Percentiles rank a stretch among this genome's conserved stretches.
phyloP scores from a whole-genome alignment of 1,140 invertebrate species.

The Dryas iulia region DNA sequence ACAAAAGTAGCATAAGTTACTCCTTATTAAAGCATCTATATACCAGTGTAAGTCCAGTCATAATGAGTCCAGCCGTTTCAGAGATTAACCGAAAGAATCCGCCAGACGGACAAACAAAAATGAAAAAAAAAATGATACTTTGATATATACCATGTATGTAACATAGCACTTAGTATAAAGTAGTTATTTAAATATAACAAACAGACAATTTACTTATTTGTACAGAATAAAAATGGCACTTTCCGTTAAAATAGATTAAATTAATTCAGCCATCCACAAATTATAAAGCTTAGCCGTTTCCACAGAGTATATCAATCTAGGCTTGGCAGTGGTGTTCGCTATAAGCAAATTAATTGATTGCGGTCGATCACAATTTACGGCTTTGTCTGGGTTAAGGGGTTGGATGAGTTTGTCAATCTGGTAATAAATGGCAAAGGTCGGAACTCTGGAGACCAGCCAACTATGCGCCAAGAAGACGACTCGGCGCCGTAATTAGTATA shows the following conservation, averaged over 20 bases:
- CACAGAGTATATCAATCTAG: slow-evolving; percentile 6
- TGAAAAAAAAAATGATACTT: too few species aligned
- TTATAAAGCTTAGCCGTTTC: slow-evolving; percentile 6
- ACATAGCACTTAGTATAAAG: too few species aligned
- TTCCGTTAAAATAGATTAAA: background rate
- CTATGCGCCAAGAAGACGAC: slow-evolving; percentile 11
- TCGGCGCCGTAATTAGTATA: slow-evolving; percentile 24
- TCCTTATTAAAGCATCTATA: too few species aligned
- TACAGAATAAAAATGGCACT: background rate
- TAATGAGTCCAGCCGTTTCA: too few species aligned
- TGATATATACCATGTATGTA: too few species aligned
- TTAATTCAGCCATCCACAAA: slow-evolving; percentile 1
- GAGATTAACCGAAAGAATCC: too few species aligned
- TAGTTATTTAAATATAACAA: too few species aligned
- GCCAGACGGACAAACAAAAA: too few species aligned
- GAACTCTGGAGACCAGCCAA: slow-evolving; percentile 27
- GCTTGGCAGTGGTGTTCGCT: background rate
- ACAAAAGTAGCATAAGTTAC: too few species aligned
- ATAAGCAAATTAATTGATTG: slow-evolving; percentile 31
- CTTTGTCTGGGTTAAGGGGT: slow-evolving; percentile 20
- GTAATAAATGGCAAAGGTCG: slow-evolving; percentile 30
- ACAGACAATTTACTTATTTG: too few species aligned
- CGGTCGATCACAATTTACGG: slow-evolving; percentile 28
- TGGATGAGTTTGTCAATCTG: slow-evolving; percentile 30
- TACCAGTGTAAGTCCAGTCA: too few species aligned